These are phyloP conservation scores for Carassius carassius DNA, from an alignment of 2,113 vertebrate species.

Conservation along the genomic window DNA sequence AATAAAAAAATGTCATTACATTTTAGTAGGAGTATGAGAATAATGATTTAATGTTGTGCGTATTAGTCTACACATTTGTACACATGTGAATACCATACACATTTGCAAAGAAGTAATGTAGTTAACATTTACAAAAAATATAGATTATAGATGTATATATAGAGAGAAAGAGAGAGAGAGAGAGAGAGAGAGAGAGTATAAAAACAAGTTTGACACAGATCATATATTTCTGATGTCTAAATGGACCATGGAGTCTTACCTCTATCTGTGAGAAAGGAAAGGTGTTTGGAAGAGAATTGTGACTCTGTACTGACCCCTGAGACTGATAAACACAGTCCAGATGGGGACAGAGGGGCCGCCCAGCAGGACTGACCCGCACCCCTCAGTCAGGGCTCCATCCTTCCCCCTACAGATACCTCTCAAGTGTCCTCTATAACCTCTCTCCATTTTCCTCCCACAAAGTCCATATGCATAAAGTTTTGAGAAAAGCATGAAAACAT, in stretches of 20 bases:
- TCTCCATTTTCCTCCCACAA: not conserved
- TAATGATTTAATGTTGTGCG: too few relatives aligned
- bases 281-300: constrained; percentile 1
- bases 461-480: not conserved
- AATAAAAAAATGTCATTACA: too few relatives aligned
- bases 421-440: constrained; percentile 11
- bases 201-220: too few relatives aligned
- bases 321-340: constrained; percentile 51
- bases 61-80: too few relatives aligned
- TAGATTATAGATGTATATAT: not conserved
- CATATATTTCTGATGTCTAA: too few relatives aligned
- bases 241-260: not conserved
- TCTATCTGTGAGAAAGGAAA: not conserved
- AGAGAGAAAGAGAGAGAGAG: not conserved
- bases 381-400: not conserved
- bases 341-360: constrained; percentile 45
- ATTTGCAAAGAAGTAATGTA: not conserved
- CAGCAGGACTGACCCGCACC: constrained; percentile 11
- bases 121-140: not conserved
- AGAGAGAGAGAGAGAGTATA: not conserved
- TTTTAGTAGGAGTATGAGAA: too few relatives aligned
- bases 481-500: not conserved
- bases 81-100: not conserved
- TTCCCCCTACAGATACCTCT: constrained; percentile 7
- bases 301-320: constrained; percentile 25